These are phyloP conservation scores for Adrianichthys oophorus DNA, from an alignment of 2,797 vertebrate genomes.

Conservation along the genomic window DNA sequence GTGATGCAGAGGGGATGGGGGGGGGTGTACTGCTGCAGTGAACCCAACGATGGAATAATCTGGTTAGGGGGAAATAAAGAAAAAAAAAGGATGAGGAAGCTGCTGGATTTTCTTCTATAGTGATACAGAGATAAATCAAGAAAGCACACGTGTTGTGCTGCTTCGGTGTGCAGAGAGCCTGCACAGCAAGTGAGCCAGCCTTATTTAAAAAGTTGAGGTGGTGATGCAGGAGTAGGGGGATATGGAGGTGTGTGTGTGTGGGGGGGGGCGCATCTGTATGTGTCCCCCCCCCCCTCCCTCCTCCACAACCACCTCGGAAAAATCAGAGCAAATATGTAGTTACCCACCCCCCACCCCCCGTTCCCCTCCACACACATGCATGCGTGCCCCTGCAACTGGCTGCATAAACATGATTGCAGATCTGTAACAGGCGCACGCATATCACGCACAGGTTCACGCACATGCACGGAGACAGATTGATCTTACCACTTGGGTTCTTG, in stretches of 20 bases:
- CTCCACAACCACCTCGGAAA: constrained; percentile 25
- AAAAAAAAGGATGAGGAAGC: constrained; percentile 3
- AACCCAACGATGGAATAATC: constrained; percentile 67
- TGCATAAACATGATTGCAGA: constrained; percentile 79
- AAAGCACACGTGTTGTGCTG: background rate
- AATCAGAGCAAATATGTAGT: no score
- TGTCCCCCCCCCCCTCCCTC: constrained; percentile 56
- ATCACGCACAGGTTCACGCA: constrained; percentile 15
- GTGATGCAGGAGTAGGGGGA: constrained; percentile 52
- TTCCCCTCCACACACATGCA: constrained; percentile 43
- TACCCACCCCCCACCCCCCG: constrained; percentile 40
- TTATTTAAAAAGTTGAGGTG: constrained; percentile 77
- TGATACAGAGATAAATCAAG: no score
- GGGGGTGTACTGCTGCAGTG: constrained; percentile 70
- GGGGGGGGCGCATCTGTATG: constrained; percentile 70
- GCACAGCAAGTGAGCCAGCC: constrained; percentile 7
- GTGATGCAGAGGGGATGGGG: constrained; percentile 65
- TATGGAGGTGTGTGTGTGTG: constrained; percentile 36
- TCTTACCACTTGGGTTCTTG: constrained; percentile 99
- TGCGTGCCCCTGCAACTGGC: constrained; percentile 65
- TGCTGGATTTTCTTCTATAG: no score
- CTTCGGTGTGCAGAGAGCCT: background rate
- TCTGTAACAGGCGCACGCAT: constrained; percentile 39
- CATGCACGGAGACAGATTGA: constrained; percentile 30
- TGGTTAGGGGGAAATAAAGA: constrained; percentile 42